phyloP scores from a whole-genome alignment of 2,888 invertebrate genomes.

The Scaptomyza caliginosa region DNA sequence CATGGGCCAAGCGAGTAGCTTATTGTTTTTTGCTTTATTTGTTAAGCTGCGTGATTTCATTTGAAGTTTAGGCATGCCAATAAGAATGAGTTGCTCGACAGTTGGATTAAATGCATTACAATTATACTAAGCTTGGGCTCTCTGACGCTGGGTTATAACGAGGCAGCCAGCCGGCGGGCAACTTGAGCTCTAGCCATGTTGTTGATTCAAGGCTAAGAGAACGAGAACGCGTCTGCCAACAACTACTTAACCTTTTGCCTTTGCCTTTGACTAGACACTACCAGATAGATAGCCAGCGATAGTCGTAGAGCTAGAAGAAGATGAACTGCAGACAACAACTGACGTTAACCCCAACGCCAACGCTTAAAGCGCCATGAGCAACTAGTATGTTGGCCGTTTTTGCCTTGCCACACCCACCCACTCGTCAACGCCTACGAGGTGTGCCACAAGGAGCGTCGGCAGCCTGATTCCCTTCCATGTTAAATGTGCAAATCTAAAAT shows the following conservation, averaged over 20 bases:
- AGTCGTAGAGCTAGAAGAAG: conserved; percentile 2
- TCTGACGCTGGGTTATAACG: neutral
- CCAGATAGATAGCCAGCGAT: conserved; percentile 12
- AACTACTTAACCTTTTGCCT: conserved; percentile 73
- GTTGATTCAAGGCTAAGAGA: conserved; percentile 76
- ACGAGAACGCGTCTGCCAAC: conserved; percentile 20
- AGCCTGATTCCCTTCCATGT: conserved; percentile 31
- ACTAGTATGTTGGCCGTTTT: neutral
- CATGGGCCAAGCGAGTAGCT: neutral
- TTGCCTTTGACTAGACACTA: neutral
- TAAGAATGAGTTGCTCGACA: conserved; percentile 4
- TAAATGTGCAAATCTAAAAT: conserved; percentile 65
- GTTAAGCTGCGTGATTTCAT: conserved; percentile 32
- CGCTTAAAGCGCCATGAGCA: conserved; percentile 20
- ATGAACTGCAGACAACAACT: conserved; percentile 44
- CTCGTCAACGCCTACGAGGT: conserved; percentile 49
- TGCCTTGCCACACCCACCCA: neutral
- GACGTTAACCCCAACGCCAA: conserved; percentile 60
- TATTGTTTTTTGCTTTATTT: conserved; percentile 32
- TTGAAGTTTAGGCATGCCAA: conserved; percentile 32
- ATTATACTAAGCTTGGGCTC: conserved; percentile 30
- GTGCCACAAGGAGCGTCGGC: conserved; percentile 16
- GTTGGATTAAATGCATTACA: conserved; percentile 49
- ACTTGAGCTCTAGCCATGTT: conserved; percentile 41
- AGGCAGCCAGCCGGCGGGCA: neutral